Evolutionary conservation across 2,113 vertebrate genomes (phyloP).

Genomic region (Protobothrops flavoviridis): DNA sequence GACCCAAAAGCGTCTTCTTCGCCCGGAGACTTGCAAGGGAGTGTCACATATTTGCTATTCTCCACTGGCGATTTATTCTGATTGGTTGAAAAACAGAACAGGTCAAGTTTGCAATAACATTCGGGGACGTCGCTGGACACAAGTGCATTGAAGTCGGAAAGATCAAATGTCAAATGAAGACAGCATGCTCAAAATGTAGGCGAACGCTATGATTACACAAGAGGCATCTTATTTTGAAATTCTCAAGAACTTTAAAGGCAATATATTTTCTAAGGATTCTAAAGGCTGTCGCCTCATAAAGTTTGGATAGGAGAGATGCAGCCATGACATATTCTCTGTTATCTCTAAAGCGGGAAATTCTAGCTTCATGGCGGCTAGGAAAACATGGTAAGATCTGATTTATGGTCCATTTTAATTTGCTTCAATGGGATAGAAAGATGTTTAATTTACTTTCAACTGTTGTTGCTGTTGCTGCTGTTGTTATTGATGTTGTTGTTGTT

Average conservation of each 20-base stretch:
- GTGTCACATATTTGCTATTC: conserved; percentile 67
- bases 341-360: neutral
- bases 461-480: too few species aligned
- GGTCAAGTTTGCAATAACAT: neutral
- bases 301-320: too few species aligned
- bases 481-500: too few species aligned
- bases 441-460: neutral
- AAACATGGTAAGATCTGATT: neutral
- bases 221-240: neutral
- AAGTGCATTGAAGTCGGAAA: neutral
- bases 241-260: neutral
- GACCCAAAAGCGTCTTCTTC: conserved; percentile 87
- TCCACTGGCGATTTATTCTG: conserved; percentile 74
- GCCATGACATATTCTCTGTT: neutral
- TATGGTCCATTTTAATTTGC: neutral
- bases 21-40: conserved; percentile 76
- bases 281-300: too few species aligned
- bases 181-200: neutral
- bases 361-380: neutral
- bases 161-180: neutral
- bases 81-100: conserved; percentile 28
- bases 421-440: neutral
- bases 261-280: neutral
- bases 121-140: too few species aligned
- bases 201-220: neutral